A percentile compares a stretch with the other conserved stretches of the same genome.
These are phyloP conservation scores for Coccyzus lansbergi DNA, from an alignment of 2,797 vertebrate genomes.

Conservation along the genomic window DNA sequence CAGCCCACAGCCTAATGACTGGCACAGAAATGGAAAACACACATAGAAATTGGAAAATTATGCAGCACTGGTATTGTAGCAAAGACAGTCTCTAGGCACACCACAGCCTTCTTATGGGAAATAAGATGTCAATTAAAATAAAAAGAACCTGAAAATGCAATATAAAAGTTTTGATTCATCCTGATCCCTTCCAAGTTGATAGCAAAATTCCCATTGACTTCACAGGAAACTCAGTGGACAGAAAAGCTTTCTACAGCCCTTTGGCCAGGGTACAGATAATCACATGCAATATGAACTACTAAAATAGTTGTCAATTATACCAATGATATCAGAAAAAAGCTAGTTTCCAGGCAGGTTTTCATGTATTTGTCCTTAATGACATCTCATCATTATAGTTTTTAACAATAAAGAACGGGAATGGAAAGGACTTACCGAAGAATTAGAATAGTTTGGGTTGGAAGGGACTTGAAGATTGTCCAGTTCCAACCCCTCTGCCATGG, in stretches of 20 bases:
- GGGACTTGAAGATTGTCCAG: too few species aligned
- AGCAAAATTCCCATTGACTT: constrained; percentile 18
- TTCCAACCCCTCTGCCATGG: too few species aligned
- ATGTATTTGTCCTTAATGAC: rapidly evolving
- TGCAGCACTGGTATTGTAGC: not conserved
- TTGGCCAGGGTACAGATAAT: not conserved
- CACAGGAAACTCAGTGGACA: rapidly evolving
- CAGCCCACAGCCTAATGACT: not conserved
- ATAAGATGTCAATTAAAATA: not conserved
- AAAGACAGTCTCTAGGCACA: not conserved
- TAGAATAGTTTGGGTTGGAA: too few species aligned
- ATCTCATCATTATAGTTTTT: rapidly evolving
- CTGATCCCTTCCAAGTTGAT: not conserved
- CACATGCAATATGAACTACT: rapidly evolving
- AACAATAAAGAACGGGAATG: rapidly evolving
- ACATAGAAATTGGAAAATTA: constrained; percentile 20
- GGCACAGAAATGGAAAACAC: constrained; percentile 15
- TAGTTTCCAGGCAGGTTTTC: not conserved
- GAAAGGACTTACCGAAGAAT: not conserved
- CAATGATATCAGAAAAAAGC: not conserved
- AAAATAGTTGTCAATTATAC: not conserved
- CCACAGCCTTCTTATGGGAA: constrained; percentile 38
- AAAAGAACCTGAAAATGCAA: constrained; percentile 49
- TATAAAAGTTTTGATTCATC: constrained; percentile 32
- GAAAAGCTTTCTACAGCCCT: not conserved